phyloP scores from a whole-genome alignment of 2,888 invertebrate genomes.

The Quadroppia sp. region DNA sequence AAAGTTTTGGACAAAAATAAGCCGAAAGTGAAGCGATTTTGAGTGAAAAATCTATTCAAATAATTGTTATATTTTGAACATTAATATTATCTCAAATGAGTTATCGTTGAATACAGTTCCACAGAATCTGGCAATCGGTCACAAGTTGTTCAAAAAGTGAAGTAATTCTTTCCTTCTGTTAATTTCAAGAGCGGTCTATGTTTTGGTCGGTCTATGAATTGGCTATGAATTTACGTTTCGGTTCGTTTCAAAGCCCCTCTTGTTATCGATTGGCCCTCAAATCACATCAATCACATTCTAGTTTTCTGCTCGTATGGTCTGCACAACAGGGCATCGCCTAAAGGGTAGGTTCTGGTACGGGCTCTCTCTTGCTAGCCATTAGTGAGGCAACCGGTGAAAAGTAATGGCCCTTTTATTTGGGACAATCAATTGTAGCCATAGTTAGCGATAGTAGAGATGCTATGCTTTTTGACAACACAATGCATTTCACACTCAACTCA shows the following conservation, averaged over 20 bases:
- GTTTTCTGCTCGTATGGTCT: slow-evolving; percentile 5
- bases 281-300: slow-evolving; percentile 26
- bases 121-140: neutral
- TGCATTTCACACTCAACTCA: slow-evolving; percentile 10
- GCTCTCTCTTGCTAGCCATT: neutral
- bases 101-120: neutral
- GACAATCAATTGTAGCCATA: slow-evolving; percentile 16
- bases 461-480: slow-evolving; percentile 4
- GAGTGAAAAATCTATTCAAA: too few relatives aligned
- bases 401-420: slow-evolving; percentile 14
- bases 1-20: too few relatives aligned
- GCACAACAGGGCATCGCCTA: slow-evolving; percentile 5
- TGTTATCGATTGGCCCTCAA: slow-evolving; percentile 25
- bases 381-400: neutral
- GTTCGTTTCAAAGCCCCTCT: slow-evolving; percentile 28
- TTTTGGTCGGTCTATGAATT: slow-evolving; percentile 18
- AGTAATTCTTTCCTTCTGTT: neutral
- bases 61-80: too few relatives aligned
- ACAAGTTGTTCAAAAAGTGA: neutral
- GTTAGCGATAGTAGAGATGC: neutral
- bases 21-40: too few relatives aligned
- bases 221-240: slow-evolving; percentile 26
- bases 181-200: slow-evolving; percentile 16
- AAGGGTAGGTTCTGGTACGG: slow-evolving; percentile 23
- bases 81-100: too few relatives aligned